These are phyloP conservation scores for Thymelicus sylvestris DNA, from an alignment of 2,888 invertebrate species.

Conservation along the genomic window DNA sequence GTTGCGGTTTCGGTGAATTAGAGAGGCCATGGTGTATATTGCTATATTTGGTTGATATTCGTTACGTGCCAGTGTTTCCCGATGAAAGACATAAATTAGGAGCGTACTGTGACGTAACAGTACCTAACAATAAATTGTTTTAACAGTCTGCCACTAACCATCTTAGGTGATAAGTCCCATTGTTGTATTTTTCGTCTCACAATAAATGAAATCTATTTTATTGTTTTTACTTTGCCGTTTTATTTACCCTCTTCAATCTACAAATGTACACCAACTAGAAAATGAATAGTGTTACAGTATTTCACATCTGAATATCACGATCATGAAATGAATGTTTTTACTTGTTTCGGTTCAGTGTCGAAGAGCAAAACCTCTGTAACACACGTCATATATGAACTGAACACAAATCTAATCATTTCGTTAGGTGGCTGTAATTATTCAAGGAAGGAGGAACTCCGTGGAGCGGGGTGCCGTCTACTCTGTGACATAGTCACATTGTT, in stretches of 20 bases:
- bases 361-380: too few relatives aligned
- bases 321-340: too few relatives aligned
- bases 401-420: too few relatives aligned
- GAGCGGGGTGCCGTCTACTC: too few relatives aligned
- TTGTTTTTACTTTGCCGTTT: conserved; percentile 81
- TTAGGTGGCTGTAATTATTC: too few relatives aligned
- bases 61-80: conserved; percentile 78
- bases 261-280: too few relatives aligned
- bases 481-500: too few relatives aligned
- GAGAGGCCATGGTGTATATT: conserved; percentile 71
- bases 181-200: conserved; percentile 86
- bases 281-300: too few relatives aligned
- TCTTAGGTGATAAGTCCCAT: conserved; percentile 84
- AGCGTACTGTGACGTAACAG: conserved; percentile 56
- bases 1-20: conserved; percentile 79
- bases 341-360: too few relatives aligned
- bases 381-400: too few relatives aligned
- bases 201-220: conserved; percentile 86
- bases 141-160: conserved; percentile 84
- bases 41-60: conserved; percentile 78
- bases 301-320: too few relatives aligned
- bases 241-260: conserved; percentile 52
- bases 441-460: too few relatives aligned
- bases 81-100: conserved; percentile 84
- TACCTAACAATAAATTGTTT: conserved; percentile 72